Base-by-base conservation (phyloP, 1,140 invertebrate genomes). In the Heliconius himera region DNA sequence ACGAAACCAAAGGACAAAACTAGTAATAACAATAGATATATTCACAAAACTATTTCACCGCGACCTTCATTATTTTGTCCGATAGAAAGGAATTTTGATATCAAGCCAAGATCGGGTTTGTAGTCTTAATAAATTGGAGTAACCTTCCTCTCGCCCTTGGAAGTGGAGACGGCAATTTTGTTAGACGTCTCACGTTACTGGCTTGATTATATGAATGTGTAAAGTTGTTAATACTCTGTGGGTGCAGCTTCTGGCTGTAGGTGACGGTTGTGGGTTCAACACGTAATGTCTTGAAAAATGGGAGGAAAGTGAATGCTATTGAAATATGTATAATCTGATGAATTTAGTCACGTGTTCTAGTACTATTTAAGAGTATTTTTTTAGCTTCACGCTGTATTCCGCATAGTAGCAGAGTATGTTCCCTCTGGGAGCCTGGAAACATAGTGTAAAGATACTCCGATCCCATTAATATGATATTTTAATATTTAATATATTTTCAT, bases 31-130 rank as follows among this genome's bases (percentile, higher is more conserved):
- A 11, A 26, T 60, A 22, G 8, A 60, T 60, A 60, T n/a, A 22
- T 60, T 60, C n/a, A 29, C 20, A 22, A 71, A 13, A 33, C 18
- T 72, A 72, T 72, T 72, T 13, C 13, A 8, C 13, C 60, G 2
- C 26, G 22, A 66, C 60, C 60, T 66, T 66, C 60, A 66, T 66
- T 60, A 60, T 66, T 70, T 70, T 70, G 46, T 41, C 36, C 36
- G 46, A 76, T 70, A 29, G 38, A 76, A 70, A 70, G 36, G 56
- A 76, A 73, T 72, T 78, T 78, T 78, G 76, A 71, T 78, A 29
- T 60, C 8, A 73, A 70, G 76, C 76, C 70, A 78, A 73, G 11
- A 26, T 33, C 16, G 16, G 16, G 49, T 49, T 56, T 78, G 54
- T 38, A 70, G 26, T 77, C 16, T n/a, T 77, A 78, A 73, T 78